Evolutionary conservation across 2,113 vertebrate genomes (phyloP).

Genomic region (Amphiprion percula): DNA sequence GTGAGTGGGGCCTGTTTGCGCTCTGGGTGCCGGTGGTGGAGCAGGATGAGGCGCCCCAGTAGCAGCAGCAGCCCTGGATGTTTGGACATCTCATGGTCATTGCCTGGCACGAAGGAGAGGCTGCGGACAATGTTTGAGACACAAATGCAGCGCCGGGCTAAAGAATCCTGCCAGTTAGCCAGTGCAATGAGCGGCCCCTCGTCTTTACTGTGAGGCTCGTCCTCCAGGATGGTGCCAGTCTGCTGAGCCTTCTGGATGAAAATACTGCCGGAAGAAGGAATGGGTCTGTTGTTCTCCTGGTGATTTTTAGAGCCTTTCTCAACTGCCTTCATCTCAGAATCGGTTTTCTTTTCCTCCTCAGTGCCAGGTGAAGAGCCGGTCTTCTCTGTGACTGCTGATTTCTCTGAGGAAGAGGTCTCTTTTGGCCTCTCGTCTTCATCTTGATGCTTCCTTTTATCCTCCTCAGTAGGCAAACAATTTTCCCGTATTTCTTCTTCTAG

Average conservation of each 20-base stretch:
- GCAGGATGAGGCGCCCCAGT: conserved; percentile 94
- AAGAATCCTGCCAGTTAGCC: conserved; percentile 96
- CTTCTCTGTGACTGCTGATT: conserved; percentile 47
- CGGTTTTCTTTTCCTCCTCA: conserved; percentile 56
- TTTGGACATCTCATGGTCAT: conserved; percentile 98
- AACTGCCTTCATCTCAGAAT: conserved; percentile 40
- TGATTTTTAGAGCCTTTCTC: conserved; percentile 65
- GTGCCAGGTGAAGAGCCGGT: conserved; percentile 29
- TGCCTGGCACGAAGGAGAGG: conserved; percentile 97
- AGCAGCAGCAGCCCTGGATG: conserved; percentile 96
- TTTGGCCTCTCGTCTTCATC: conserved; percentile 73
- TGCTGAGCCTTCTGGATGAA: conserved; percentile 82
- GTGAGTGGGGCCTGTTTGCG: conserved; percentile 97
- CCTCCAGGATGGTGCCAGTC: conserved; percentile 92
- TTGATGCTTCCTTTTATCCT: conserved; percentile 78
- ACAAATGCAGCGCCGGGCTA: conserved; percentile 95
- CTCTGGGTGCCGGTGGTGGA: conserved; percentile 97
- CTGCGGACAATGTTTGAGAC: conserved; percentile 98
- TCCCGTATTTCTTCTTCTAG: conserved; percentile 82
- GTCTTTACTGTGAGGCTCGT: conserved; percentile 99
- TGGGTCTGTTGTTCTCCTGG: conserved; percentile 86
- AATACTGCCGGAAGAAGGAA: conserved; percentile 80
- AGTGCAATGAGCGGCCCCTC: conserved; percentile 95
- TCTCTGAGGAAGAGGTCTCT: conserved; percentile 57
- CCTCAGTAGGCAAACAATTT: conserved; percentile 72